These are phyloP conservation scores for Incurvaria masculella DNA, from an alignment of 2,888 invertebrate genomes.

Conservation along the genomic window DNA sequence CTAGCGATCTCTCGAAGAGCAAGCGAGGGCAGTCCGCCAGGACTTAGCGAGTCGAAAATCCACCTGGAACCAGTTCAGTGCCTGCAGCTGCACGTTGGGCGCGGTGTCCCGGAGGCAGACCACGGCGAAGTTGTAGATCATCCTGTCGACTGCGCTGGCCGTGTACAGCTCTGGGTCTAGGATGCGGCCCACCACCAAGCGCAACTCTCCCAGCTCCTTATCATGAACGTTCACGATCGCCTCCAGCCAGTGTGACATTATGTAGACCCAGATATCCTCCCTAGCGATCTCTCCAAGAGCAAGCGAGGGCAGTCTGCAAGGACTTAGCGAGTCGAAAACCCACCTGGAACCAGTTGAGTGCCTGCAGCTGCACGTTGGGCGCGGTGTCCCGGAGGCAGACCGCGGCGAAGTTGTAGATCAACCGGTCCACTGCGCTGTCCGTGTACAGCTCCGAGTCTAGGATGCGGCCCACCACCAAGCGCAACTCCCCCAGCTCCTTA, in stretches of 20 bases:
- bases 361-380: constrained; percentile 83
- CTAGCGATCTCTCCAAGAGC: too few species aligned
- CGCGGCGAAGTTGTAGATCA: constrained; percentile 92
- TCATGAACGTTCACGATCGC: constrained; percentile 91
- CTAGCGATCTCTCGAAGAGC: too few species aligned
- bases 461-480: constrained; percentile 81
- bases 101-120: constrained; percentile 77
- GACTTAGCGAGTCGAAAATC: too few species aligned
- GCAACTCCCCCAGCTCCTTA: constrained; percentile 80
- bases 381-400: constrained; percentile 77
- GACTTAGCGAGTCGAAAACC: too few species aligned
- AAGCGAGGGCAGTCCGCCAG: too few species aligned
- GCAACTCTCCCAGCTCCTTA: constrained; percentile 80
- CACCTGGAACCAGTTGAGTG: constrained; percentile 84
- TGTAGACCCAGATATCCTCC: too few species aligned
- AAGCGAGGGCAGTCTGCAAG: constrained; percentile 79
- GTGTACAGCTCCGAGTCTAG: constrained; percentile 96
- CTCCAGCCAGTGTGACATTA: constrained; percentile 99
- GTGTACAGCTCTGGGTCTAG: constrained; percentile 96
- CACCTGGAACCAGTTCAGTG: constrained; percentile 84
- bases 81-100: constrained; percentile 83
- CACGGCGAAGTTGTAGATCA: constrained; percentile 92
- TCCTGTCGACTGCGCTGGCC: constrained; percentile 89
- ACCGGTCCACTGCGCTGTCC: constrained; percentile 89
- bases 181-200: constrained; percentile 81